Base-by-base conservation (phyloP, 1,140 invertebrate species). In the Onthophagus taurus region DNA sequence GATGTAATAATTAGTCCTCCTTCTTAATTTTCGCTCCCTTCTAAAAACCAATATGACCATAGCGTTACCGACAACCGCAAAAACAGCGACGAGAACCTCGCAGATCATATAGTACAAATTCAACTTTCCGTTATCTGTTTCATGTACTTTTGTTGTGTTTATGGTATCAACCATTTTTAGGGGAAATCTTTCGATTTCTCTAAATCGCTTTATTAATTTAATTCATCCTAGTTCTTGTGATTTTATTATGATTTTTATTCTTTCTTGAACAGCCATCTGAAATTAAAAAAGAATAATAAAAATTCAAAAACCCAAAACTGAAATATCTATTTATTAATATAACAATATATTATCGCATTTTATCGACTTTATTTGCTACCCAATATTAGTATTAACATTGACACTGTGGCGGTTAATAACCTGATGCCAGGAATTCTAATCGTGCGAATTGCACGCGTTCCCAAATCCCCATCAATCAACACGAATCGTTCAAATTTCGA, bases 1-100 rank as follows among this genome's bases (percentile, higher is more conserved):
- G 46, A 93, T 91, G 59, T 92, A 93, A 57, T 91, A 91, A 66
- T 93, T 93, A 5, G 88, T 91, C 30, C 88, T 74, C 24, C 87
- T 66, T 4, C 88, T 68, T 5, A 93, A 63, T 37, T 81, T 75
- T 6, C 82, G 70, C 47, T 91, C 86, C 29, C 78, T 76, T 5
- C 72, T 69, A 60, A 91, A 92, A 4, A 89, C 87, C 33, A 83
- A 70, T 47, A 92, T 85, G 41, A 92, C 88, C 60, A 92, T 74
- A 8, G 80, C 75, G 62, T 93, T 93, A 19, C 89, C 89, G 37
- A 86, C 64, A 6, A 90, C 74, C 0, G 88, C 87, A 31, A 82
- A 72, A 7, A 89, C 64, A 9, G 86, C 85, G 34, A 92, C 88
- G 4, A 88, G 54, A 9, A 85, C 72, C 65, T 93, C 89, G 47